Evolutionary conservation across 2,113 vertebrate genomes (phyloP), one percentile per base, ranked within the genome.

Genomic region (Nanger granti): DNA sequence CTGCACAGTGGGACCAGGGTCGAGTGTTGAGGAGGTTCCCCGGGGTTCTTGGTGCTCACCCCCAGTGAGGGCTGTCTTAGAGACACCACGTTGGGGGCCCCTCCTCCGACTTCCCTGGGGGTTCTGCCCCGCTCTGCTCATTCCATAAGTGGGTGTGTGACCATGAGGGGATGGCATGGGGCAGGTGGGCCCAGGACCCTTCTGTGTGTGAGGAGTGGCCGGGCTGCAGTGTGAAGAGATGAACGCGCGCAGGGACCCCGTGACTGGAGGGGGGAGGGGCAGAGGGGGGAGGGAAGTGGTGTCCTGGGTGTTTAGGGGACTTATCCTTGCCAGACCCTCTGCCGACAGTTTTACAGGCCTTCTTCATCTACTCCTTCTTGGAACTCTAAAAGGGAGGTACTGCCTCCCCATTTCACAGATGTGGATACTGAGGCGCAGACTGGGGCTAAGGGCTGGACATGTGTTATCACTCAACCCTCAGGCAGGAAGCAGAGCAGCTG

Each of bases 41-140:
- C 0, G 7, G 34, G 52, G 44, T 20, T 82, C 82, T 59, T 18
- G 31, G 4, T 0, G 1, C 13, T 89, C 0, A 0, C 14, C 55
- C 34, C 34, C 7, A 7, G 3, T 4, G 87, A 22, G 79, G 20
- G 8, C 47, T 31, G n/a, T 34, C 14, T 9, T 37, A 4, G 8
- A 34, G 84, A 10, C 6, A 7, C n/a, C 15, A 13, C 0, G 5
- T 17, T 0, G 18, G 92, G 66, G 82, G 5, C 4, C 55, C 64
- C 29, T 44, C 66, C 55, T 34, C 64, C n/a, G 37, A 55, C 41
- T 49, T 3, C 59, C 37, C 64, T 31, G 59, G 84, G 41, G 12
- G 13, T 47, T 76, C 31, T 24, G 62, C 17, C 18, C 52, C 4
- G 0, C 80, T 69, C 49, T 41, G 5, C 60, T 69, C 41, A 20